Base-by-base conservation (phyloP, 2,888 invertebrate species). In the Noctua janthina region DNA sequence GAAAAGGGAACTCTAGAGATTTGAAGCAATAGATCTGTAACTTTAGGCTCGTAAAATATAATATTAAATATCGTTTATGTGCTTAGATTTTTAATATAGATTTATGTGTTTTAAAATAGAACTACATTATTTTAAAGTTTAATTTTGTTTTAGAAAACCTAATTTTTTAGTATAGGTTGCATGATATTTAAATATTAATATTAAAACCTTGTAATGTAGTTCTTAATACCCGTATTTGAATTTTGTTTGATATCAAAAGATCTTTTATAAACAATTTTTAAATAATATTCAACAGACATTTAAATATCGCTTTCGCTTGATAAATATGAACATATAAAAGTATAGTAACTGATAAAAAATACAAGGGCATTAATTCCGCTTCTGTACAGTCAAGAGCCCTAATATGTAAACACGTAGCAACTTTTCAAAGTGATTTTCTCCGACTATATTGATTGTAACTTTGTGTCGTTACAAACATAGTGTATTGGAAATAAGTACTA, bases 141-240 rank as follows among this genome's bases (percentile, higher is more conserved):
- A 43, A 8, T 43, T n/a, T 59, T 66, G 64, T 64, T 62, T 39
- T 1, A 62, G 29, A 15, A 62, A 59, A 29, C 15, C 8, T 35
- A 62, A 17, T 29, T 64, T 8, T 62, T 35, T 29, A 2, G 7
- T 62, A 29, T 62, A 20, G 64, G 64, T 64, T 20, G 77, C 77
- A 66, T 77, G 75, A 11, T 35, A 64, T 8, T 8, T 59, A 67
- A 74, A 56, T 39, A 62, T 35, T 20, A 39, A 62, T 76, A 64
- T 51, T n/a, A 46, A 39, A 68, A 72, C 3, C 64, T 59, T 83
- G 74, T 80, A 73, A 83, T 83, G 81, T 85, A 83, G 78, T 87
- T 85, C 72, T 68, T 39, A 76, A 54, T 11, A 74, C 85, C 85
- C 87, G 87, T 87, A 80, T 83, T 87, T 78, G 39, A 87, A n/a